Evolutionary conservation across 2,113 vertebrate species (phyloP), one percentile per base, ranked within the genome.

Genomic region (Cyprinodon brontotheroides): DNA sequence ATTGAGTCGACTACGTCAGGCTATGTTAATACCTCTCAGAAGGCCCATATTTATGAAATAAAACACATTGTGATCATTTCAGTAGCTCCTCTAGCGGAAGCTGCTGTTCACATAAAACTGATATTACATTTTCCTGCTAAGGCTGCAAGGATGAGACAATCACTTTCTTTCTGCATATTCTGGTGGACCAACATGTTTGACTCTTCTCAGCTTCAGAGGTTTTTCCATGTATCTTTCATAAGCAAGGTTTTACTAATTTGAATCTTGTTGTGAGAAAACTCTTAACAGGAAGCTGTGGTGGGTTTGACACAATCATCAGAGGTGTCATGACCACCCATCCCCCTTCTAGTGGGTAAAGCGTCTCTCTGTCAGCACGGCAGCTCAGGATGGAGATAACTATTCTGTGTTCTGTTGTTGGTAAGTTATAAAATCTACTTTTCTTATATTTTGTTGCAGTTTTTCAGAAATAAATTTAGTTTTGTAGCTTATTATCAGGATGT

Each of bases 351-450:
- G 50, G 11, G 22, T 36, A 3, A 36, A 36, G 60, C 12, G 45
- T 11, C 66, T 11, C 6, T 45, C 43, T 45, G 53, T 57, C 50
- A 36, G 70, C 0, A 10, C 6, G 3, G 50, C 71, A 15, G 43
- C 22, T 68, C 62, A 80, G 29, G 62, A 88, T 88, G 86, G 79
- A 50, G 38, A 15, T 82, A 29, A 14, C 78, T 13, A 48, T 76
- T 5, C 13, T 86, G 13, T 88, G 81, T 1, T 0, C 78, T 1
- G 61, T 81, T 7, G 10, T 79, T 3, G 81, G 86, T 88, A 65
- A 84, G 86, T 76, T 47, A n/a, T 45, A 45, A 22, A 12, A 10
- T 39, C 29, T 29, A 29, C 29, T 29, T 29, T 29, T 29, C 1
- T 68, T 39, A 10, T 36, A 36, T 12, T 20, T 47, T 5, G 2